These are phyloP conservation scores for Mythimna loreyi DNA, from an alignment of 2,888 invertebrate genomes.

Conservation along the genomic window DNA sequence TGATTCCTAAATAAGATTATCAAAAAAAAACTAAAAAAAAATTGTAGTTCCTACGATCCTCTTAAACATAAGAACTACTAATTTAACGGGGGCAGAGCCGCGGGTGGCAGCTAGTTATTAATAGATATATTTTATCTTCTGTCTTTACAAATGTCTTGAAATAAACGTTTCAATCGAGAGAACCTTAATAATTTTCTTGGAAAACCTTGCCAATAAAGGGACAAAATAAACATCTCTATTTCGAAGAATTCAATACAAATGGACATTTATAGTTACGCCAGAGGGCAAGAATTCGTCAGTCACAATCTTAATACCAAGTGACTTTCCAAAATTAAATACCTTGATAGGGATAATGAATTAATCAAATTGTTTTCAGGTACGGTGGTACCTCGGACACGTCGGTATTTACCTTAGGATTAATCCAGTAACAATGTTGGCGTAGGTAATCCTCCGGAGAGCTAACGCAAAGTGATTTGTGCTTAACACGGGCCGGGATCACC, in stretches of 20 bases:
- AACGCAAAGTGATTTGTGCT: conserved; percentile 71
- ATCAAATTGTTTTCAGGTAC: conserved; percentile 36
- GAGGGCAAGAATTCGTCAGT: conserved; percentile 26
- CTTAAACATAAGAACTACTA: too few species aligned
- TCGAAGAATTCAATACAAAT: conserved; percentile 24
- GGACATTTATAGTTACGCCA: conserved; percentile 10
- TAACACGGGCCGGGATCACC: conserved; percentile 61
- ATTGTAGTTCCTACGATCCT: too few species aligned
- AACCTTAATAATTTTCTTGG: not conserved
- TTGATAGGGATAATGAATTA: conserved; percentile 28
- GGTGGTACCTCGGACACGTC: conserved; percentile 19
- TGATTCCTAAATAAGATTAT: too few species aligned
- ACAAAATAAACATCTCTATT: conserved; percentile 20
- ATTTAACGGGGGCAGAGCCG: too few species aligned
- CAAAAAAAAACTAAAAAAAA: too few species aligned
- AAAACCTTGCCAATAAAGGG: not conserved
- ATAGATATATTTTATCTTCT: too few species aligned
- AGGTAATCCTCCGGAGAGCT: conserved; percentile 55
- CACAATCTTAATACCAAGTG: conserved; percentile 12
- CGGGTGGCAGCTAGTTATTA: too few species aligned
- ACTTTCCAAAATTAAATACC: conserved; percentile 35
- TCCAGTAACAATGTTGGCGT: conserved; percentile 58
- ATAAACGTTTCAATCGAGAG: conserved; percentile 5
- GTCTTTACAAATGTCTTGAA: not conserved
- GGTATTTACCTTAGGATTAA: conserved; percentile 57